Evolutionary conservation across 2,113 vertebrate genomes (phyloP).

Genomic region (Regulus satrapa): DNA sequence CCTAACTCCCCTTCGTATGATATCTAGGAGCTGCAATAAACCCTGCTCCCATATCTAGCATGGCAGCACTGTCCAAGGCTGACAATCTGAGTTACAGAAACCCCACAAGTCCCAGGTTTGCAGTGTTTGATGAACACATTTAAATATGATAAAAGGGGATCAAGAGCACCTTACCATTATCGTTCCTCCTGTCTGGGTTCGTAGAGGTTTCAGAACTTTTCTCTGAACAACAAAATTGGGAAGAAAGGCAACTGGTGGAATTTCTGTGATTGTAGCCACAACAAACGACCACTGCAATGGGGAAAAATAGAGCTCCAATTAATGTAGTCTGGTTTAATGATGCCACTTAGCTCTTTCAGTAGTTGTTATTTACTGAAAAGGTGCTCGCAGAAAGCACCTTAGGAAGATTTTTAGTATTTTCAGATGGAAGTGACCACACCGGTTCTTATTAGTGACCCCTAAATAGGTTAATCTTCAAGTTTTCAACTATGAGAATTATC

Average conservation of each 20-base stretch:
- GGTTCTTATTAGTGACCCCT: background rate
- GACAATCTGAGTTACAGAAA: background rate
- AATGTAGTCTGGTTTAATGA: background rate
- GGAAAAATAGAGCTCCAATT: background rate
- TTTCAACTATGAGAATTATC: background rate
- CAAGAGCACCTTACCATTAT: conserved; percentile 84
- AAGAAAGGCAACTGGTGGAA: conserved; percentile 88
- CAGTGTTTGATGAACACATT: background rate
- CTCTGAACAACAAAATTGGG: conserved; percentile 94
- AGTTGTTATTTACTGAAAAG: background rate
- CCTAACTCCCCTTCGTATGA: background rate
- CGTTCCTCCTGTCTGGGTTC: conserved; percentile 93
- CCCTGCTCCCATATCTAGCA: background rate
- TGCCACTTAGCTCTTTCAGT: background rate
- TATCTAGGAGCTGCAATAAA: background rate
- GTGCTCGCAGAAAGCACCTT: background rate
- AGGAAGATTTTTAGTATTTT: background rate
- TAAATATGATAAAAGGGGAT: background rate
- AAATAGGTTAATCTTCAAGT: background rate
- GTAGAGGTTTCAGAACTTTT: conserved; percentile 87
- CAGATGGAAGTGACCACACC: background rate
- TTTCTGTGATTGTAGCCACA: conserved; percentile 94
- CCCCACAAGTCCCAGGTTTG: background rate
- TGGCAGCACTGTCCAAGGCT: background rate
- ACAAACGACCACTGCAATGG: conserved; percentile 86